Conservation (phyloP, 2,113 vertebrate genomes). For the Phasianus colchicus region DNA sequence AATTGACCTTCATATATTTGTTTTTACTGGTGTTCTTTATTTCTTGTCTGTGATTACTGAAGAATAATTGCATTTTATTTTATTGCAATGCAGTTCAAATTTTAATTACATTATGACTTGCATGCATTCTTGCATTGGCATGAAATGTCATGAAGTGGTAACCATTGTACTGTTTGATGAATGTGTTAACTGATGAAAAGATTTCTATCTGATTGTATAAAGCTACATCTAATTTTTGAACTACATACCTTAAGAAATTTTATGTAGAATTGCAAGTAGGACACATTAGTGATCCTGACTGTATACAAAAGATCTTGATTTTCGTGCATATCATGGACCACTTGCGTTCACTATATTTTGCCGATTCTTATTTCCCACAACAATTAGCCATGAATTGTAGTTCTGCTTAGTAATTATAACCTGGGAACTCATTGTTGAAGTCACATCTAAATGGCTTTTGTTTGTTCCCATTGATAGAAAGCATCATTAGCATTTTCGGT, state of each 20-base stretch:
- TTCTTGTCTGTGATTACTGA: not conserved
- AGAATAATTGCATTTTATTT: slow-evolving; percentile 4
- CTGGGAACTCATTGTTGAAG: not conserved
- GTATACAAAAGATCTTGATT: slow-evolving; percentile 34
- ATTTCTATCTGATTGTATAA: not conserved
- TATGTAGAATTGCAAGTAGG: slow-evolving; percentile 9
- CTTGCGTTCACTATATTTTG: slow-evolving; percentile 43
- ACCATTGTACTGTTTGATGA: not conserved
- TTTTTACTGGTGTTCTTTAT: not conserved
- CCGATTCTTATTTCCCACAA: not conserved
- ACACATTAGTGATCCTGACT: not conserved
- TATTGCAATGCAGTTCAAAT: not conserved
- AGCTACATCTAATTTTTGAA: not conserved
- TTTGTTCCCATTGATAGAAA: not conserved
- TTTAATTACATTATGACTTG: not conserved
- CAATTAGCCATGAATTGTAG: slow-evolving; percentile 23
- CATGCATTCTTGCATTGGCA: not conserved
- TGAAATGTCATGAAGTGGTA: not conserved
- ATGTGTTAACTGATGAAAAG: not conserved
- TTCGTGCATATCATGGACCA: slow-evolving; percentile 29
- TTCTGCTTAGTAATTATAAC: slow-evolving; percentile 14
- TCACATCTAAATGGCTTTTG: not conserved
- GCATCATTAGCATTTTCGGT: not conserved
- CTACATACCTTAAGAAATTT: not conserved
- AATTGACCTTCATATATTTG: not conserved